A percentile compares a stretch with the other conserved stretches of the same genome.
phyloP scores from a whole-genome alignment of 1,140 invertebrate species.

The Hydropsyche tenuis region DNA sequence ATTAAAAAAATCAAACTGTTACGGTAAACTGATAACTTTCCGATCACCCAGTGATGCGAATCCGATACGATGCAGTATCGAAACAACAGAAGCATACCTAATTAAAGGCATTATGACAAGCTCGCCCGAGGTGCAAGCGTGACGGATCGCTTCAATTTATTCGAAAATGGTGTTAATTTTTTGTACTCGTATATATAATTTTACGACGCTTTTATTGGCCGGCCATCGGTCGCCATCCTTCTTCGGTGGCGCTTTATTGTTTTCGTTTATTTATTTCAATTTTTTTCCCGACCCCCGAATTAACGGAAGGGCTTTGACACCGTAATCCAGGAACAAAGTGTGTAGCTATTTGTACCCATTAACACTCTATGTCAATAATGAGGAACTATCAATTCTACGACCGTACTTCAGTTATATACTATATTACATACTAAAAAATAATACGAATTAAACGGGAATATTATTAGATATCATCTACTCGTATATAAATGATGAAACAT shows the following conservation, averaged over 20 bases:
- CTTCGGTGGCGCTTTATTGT: neutral
- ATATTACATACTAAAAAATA: too few species aligned
- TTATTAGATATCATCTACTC: too few species aligned
- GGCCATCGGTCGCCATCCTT: neutral
- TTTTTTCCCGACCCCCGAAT: neutral
- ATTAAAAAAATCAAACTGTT: too few species aligned
- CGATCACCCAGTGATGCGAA: too few species aligned
- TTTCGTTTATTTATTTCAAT: neutral
- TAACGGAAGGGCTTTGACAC: slow-evolving; percentile 10
- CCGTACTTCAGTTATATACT: too few species aligned
- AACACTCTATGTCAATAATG: slow-evolving; percentile 48
- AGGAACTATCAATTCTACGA: slow-evolving; percentile 45
- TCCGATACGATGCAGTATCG: neutral
- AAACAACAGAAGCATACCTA: slow-evolving; percentile 33
- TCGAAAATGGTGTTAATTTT: slow-evolving; percentile 31
- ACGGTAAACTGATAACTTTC: too few species aligned
- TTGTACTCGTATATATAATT: neutral
- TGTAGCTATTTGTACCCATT: slow-evolving; percentile 42
- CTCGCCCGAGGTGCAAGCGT: slow-evolving; percentile 36
- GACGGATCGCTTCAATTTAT: slow-evolving; percentile 42
- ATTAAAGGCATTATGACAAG: slow-evolving; percentile 44
- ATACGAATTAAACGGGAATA: too few species aligned
- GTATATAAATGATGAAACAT: too few species aligned
- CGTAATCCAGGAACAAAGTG: slow-evolving; percentile 30
- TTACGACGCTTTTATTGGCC: neutral